Evolutionary conservation across 2,888 invertebrate genomes (phyloP).

Genomic region (Myopa testacea): DNA sequence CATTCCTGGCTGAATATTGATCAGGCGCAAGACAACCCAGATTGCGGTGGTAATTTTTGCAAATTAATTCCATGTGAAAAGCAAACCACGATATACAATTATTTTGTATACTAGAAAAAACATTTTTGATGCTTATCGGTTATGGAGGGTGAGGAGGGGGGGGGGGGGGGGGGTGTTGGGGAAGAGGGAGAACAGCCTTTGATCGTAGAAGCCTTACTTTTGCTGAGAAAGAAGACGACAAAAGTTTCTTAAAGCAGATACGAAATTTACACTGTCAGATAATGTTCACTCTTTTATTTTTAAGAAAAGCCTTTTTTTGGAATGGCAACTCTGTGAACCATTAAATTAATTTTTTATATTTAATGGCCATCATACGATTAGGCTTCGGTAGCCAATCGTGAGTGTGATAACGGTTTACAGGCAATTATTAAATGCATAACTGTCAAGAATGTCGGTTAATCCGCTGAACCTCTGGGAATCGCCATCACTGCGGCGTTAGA

Average conservation of each 20-base stretch:
- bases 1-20: neutral
- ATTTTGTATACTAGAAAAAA: constrained; percentile 17
- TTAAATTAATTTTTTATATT: too few species aligned
- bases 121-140: too few species aligned
- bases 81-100: constrained; percentile 18
- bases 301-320: neutral
- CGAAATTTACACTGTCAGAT: too few species aligned
- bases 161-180: too few species aligned
- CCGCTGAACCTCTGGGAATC: neutral
- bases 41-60: neutral
- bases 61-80: constrained; percentile 31
- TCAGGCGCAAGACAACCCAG: neutral
- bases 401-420: neutral
- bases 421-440: neutral
- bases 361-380: too few species aligned
- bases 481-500: neutral
- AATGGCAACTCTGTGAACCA: neutral
- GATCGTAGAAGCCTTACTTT: too few species aligned
- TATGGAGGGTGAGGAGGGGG: too few species aligned
- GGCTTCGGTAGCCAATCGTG: too few species aligned
- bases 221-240: too few species aligned
- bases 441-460: constrained; percentile 1
- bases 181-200: too few species aligned
- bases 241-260: too few species aligned
- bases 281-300: too few species aligned